These are phyloP conservation scores for Entosphenus tridentatus DNA, from an alignment of 2,113 vertebrate genomes.

Conservation along the genomic window DNA sequence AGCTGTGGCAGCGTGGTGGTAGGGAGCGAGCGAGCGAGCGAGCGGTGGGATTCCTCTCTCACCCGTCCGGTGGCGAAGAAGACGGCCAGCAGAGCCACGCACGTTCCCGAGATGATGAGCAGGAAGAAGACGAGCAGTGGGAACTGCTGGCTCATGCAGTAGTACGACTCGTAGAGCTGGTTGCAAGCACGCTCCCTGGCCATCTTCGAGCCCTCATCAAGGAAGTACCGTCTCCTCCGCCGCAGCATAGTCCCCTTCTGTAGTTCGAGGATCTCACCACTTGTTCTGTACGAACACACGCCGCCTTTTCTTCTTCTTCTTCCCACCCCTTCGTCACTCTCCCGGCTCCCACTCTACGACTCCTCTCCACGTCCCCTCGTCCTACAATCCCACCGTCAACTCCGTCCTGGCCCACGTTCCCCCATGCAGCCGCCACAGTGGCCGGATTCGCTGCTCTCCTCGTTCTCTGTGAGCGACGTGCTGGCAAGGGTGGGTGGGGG, in stretches of 20 bases:
- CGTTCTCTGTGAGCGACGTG: too few species aligned
- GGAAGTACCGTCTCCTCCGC: slow-evolving; percentile 40
- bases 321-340: background rate
- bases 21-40: too few species aligned
- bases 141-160: slow-evolving; percentile 97
- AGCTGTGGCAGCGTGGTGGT: too few species aligned
- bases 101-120: slow-evolving; percentile 88
- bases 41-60: slow-evolving; percentile 19
- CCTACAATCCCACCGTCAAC: too few species aligned
- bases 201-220: slow-evolving; percentile 26
- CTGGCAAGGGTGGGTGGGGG: too few species aligned
- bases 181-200: slow-evolving; percentile 20
- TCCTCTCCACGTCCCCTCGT: background rate
- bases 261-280: too few species aligned
- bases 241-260: too few species aligned
- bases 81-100: slow-evolving; percentile 66
- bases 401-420: too few species aligned
- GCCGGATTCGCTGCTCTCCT: too few species aligned
- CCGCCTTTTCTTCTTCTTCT: background rate
- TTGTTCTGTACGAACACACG: background rate
- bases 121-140: slow-evolving; percentile 85
- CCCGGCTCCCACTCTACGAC: background rate
- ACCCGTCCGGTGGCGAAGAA: slow-evolving; percentile 93
- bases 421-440: too few species aligned
- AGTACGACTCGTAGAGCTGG: slow-evolving; percentile 84